Evolutionary conservation across 2,113 vertebrate species (phyloP).

Genomic region (Sinocyclocheilus maitianheensis): DNA sequence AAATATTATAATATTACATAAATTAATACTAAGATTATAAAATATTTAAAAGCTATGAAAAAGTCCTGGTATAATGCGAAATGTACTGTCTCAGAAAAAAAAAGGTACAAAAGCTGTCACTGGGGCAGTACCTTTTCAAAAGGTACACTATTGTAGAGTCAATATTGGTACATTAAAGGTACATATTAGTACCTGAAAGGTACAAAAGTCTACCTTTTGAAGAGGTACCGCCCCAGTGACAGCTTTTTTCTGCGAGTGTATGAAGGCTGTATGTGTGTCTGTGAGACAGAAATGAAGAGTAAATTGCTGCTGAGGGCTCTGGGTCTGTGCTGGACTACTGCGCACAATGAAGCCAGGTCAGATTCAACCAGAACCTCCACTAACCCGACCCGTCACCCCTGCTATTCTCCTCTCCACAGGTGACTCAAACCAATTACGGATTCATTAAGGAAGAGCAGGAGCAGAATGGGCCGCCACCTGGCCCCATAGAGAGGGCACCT

Average conservation of each 20-base stretch:
- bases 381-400: slow-evolving; percentile 54
- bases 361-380: slow-evolving; percentile 15
- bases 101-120: no score
- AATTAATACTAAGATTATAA: no score
- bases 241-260: background rate
- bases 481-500: slow-evolving; percentile 77
- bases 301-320: background rate
- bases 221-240: background rate
- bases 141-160: no score
- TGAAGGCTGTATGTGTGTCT: background rate
- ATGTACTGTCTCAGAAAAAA: no score
- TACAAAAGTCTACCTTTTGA: no score
- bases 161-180: no score
- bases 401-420: slow-evolving; percentile 70
- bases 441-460: slow-evolving; percentile 79
- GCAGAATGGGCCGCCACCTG: slow-evolving; percentile 77
- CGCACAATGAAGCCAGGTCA: slow-evolving; percentile 35
- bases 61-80: no score
- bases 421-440: slow-evolving; percentile 79
- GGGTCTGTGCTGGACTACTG: slow-evolving; percentile 14
- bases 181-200: background rate
- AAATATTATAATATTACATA: no score
- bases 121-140: no score
- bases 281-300: background rate
- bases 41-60: no score